Evolutionary conservation across 2,113 vertebrate genomes (phyloP).

Genomic region (Strix uralensis): DNA sequence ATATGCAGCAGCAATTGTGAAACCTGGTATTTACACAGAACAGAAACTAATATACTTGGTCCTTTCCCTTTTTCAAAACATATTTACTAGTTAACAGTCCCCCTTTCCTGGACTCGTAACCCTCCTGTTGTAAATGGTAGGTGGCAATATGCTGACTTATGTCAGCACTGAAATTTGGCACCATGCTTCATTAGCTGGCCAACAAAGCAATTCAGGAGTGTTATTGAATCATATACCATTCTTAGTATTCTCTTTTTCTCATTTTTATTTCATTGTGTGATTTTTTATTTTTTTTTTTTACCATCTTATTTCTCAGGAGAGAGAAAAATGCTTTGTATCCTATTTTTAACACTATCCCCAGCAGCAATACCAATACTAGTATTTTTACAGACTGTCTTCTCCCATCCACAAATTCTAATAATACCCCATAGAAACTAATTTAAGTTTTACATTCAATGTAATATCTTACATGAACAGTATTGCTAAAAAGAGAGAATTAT

Average conservation of each 20-base stretch:
- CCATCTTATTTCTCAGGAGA: conserved; percentile 22
- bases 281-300: neutral
- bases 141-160: neutral
- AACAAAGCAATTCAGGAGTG: conserved; percentile 39
- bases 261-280: conserved; percentile 35
- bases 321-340: conserved; percentile 2
- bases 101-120: neutral
- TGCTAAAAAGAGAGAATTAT: neutral
- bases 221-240: conserved; percentile 50
- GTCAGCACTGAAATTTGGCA: conserved; percentile 35
- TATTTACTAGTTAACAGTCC: neutral
- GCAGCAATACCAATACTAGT: neutral
- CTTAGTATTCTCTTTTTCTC: conserved; percentile 20
- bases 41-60: neutral
- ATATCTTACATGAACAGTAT: neutral
- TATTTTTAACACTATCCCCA: conserved; percentile 13
- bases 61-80: neutral
- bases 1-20: neutral
- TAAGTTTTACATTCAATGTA: neutral
- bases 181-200: conserved; percentile 62
- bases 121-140: neutral
- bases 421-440: neutral
- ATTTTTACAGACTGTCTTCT: neutral
- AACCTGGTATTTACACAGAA: neutral
- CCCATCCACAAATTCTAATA: neutral